Percentiles rank a stretch among this genome's conserved stretches.
phyloP scores from a whole-genome alignment of 1,140 invertebrate species.

The Drosophila erecta region DNA sequence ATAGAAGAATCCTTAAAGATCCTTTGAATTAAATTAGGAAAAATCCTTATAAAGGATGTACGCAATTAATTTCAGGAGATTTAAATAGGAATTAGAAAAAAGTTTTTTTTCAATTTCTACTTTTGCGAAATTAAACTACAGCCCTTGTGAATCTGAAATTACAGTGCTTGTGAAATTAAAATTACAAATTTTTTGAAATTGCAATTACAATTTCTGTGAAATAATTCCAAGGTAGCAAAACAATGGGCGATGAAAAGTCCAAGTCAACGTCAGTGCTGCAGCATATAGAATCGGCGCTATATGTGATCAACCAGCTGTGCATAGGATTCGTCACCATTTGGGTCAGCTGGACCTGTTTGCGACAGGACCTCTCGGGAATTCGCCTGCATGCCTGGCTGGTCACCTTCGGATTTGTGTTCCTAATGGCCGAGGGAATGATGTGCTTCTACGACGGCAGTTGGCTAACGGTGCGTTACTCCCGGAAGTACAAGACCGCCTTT shows the following conservation, averaged over 20 bases:
- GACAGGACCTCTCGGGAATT: conserved; percentile 54
- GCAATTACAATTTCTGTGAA: not conserved
- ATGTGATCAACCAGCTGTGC: conserved; percentile 73
- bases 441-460: conserved; percentile 71
- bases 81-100: not conserved
- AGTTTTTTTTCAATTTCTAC: too few species aligned
- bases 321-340: conserved; percentile 81
- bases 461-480: conserved; percentile 49
- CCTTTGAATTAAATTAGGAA: not conserved
- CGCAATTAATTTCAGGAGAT: not conserved
- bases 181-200: not conserved
- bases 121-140: not conserved
- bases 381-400: conserved; percentile 70
- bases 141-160: not conserved
- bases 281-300: conserved; percentile 58
- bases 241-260: conserved; percentile 27
- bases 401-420: conserved; percentile 70
- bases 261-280: conserved; percentile 38
- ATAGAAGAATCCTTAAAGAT: not conserved
- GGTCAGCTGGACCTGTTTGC: conserved; percentile 75
- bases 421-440: conserved; percentile 78
- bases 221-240: not conserved
- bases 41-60: conserved; percentile 13
- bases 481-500: conserved; percentile 58
- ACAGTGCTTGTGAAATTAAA: not conserved